These are phyloP conservation scores for Megalopta genalis DNA, from an alignment of 1,140 invertebrate species.

Conservation along the genomic window DNA sequence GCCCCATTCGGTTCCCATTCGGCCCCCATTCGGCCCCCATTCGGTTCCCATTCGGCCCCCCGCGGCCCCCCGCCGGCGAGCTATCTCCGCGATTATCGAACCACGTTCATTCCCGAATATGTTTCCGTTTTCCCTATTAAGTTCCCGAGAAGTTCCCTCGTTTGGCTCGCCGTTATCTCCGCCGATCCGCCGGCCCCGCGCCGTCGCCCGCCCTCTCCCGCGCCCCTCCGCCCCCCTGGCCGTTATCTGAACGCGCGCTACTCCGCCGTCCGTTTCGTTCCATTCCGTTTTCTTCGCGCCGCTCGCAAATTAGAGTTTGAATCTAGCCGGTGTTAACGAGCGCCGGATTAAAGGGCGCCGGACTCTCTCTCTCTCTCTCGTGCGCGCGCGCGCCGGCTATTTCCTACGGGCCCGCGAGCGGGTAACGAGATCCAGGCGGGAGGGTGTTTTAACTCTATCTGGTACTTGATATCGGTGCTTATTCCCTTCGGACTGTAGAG, in stretches of 20 bases:
- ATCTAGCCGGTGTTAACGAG: slow-evolving; percentile 33
- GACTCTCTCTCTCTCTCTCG: too few relatives aligned
- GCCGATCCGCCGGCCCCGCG: not conserved
- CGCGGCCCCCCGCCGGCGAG: too few relatives aligned
- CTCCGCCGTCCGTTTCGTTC: not conserved
- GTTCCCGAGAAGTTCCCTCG: slow-evolving; percentile 27
- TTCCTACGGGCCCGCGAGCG: not conserved
- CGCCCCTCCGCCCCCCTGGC: not conserved
- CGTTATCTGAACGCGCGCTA: slow-evolving; percentile 19
- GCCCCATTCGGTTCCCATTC: too few relatives aligned
- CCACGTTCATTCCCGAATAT: slow-evolving; percentile 19
- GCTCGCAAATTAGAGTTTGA: slow-evolving; percentile 37
- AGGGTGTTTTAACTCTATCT: not conserved
- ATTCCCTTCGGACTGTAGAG: not conserved
- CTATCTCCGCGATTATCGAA: slow-evolving; percentile 7
- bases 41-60: too few relatives aligned
- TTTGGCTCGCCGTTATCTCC: slow-evolving; percentile 30
- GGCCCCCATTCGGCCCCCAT: too few relatives aligned
- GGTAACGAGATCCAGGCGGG: not conserved
- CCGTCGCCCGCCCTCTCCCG: too few relatives aligned
- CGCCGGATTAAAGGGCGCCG: slow-evolving; percentile 21
- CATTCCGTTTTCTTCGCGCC: slow-evolving; percentile 19
- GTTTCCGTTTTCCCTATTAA: slow-evolving; percentile 35
- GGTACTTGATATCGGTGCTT: not conserved
- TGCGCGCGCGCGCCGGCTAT: not conserved